Evolutionary conservation across 2,888 invertebrate species (phyloP).

Genomic region (Lithophane leautieri): DNA sequence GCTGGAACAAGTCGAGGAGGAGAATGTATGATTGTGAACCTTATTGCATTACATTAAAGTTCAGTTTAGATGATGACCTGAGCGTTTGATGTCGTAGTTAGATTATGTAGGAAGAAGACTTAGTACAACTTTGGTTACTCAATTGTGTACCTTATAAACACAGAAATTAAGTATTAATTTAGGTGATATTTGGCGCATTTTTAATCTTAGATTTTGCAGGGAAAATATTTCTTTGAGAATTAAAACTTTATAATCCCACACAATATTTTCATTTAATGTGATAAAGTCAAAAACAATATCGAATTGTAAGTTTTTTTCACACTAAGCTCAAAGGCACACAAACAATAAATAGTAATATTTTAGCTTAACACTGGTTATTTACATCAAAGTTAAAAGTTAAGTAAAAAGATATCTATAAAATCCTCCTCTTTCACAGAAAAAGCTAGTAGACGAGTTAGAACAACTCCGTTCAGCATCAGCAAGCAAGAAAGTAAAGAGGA

Average conservation of each 20-base stretch:
- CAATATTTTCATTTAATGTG: background rate
- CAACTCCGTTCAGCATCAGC: conserved; percentile 74
- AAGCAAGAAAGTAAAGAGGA: conserved; percentile 74
- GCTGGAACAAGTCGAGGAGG: conserved; percentile 82
- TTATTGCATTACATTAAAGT: conserved; percentile 54
- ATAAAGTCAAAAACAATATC: background rate
- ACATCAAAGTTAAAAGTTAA: background rate
- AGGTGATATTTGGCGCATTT: background rate
- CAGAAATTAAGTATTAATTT: background rate
- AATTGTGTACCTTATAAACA: conserved; percentile 18
- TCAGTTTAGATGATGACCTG: conserved; percentile 47
- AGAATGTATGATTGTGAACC: conserved; percentile 79
- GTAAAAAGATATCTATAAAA: background rate
- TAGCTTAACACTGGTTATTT: background rate
- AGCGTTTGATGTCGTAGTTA: conserved; percentile 69
- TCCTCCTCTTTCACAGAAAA: conserved; percentile 76
- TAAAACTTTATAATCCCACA: background rate
- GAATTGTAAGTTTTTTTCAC: background rate
- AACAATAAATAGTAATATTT: background rate
- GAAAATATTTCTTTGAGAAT: background rate
- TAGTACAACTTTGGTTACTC: background rate
- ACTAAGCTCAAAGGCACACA: background rate
- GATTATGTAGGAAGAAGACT: conserved; percentile 39
- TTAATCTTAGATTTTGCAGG: background rate
- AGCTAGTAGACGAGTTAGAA: conserved; percentile 82